Evolutionary conservation across 2,797 vertebrate genomes (phyloP), one percentile per base, ranked within the genome.

Genomic region (Tangara arthus): DNA sequence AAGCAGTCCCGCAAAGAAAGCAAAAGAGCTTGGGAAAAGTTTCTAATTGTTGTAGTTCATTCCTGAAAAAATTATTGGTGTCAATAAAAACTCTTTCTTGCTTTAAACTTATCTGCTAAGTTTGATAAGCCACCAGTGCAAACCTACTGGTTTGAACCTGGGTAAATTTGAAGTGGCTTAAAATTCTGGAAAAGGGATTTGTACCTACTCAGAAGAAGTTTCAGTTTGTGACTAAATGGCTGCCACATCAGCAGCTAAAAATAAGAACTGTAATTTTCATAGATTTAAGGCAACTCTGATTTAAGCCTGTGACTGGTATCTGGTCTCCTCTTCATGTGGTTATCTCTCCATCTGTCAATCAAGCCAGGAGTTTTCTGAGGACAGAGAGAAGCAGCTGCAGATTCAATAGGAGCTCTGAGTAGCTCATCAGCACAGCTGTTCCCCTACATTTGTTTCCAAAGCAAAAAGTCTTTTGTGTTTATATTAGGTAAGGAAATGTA

Each of bases 351-450:
- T 46, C 83, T 90, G 93, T 89, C 95, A 95, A 53, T 95, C 94
- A 96, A 93, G 15, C 14, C 69, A 87, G 82, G 82, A 97, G 95
- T 91, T 93, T 95, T 95, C 89, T 92, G 76, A 95, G 94, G 96
- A 95, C 94, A 93, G 87, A 82, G 89, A 68, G 79, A 95, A 94
- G 89, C 96, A 97, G 95, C 95, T 97, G 96, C 92, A 95, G 72
- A 89, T 95, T 96, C 87, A 97, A 95, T 97, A 86, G 82, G 23
- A 93, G 89, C 82, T 93, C 92, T 95, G 90, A 97, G 93, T 87
- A 94, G 87, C 76, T 96, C 93, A 92, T 87, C 94, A 93, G 90
- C 93, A 93, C 96, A 97, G 95, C 95, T 97, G 96, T 97, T 95
- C 87, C 59, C 19, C 55, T 73, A 61, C 94, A 95, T 91, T 93